These are phyloP conservation scores for Tortrix viridana DNA, from an alignment of 2,888 invertebrate species.

Conservation along the genomic window DNA sequence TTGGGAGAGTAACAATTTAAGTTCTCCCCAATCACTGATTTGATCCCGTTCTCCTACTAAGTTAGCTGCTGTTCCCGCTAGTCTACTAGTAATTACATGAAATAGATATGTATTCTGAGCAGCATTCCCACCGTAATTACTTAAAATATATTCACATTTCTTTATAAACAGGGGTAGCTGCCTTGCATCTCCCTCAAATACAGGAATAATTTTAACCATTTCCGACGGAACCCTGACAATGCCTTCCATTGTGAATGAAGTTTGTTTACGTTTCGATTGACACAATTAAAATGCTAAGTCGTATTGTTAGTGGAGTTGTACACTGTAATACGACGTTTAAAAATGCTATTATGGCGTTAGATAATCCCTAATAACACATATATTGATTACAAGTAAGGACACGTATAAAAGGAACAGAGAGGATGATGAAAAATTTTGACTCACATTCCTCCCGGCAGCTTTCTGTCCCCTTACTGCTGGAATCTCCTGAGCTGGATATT, in stretches of 20 bases:
- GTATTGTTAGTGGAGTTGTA: neutral
- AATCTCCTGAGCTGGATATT: neutral
- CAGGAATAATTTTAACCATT: conserved; percentile 1
- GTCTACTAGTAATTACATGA: conserved; percentile 38
- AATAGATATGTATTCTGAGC: conserved; percentile 38
- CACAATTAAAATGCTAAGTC: neutral
- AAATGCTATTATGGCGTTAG: neutral
- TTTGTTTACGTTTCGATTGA: no score
- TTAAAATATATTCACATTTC: conserved; percentile 34
- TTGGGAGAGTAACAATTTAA: conserved; percentile 28
- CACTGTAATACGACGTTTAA: neutral
- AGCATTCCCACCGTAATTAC: conserved; percentile 8
- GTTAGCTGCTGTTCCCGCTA: conserved; percentile 36
- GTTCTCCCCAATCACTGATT: conserved; percentile 30
- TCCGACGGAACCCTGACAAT: neutral
- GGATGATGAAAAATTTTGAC: conserved; percentile 17
- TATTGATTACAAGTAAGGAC: conserved; percentile 8
- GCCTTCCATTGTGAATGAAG: conserved; percentile 1
- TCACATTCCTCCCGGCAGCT: conserved; percentile 12
- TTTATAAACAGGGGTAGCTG: conserved; percentile 26
- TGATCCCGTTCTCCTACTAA: conserved; percentile 37
- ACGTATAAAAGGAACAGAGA: conserved; percentile 18
- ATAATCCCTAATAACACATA: conserved; percentile 15
- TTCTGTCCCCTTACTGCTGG: neutral
- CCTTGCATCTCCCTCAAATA: conserved; percentile 1